These are phyloP conservation scores for Blennius ocellaris DNA, from an alignment of 2,113 vertebrate species.

Conservation along the genomic window DNA sequence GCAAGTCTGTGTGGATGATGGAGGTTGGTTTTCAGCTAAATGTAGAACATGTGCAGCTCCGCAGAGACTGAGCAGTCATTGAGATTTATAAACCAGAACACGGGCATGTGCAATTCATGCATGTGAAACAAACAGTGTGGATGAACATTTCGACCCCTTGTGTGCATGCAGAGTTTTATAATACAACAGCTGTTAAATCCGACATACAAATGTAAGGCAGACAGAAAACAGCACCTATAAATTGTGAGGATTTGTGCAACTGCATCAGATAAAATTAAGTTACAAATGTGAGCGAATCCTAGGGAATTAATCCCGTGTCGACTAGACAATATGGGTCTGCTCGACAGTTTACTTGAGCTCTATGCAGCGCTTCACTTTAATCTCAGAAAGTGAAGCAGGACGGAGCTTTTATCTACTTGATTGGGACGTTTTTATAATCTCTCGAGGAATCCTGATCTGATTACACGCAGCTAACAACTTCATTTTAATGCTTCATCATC, in stretches of 20 bases:
- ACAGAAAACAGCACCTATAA: not conserved
- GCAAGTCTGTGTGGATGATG: too few relatives aligned
- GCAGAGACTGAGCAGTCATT: not conserved
- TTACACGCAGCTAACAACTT: not conserved
- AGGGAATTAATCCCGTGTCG: not conserved
- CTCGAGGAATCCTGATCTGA: constrained; percentile 21
- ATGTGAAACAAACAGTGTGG: not conserved
- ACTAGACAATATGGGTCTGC: not conserved
- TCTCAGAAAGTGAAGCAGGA: constrained; percentile 26
- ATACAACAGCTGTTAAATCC: not conserved
- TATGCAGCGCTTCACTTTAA: constrained; percentile 10
- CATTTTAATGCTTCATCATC: constrained; percentile 7
- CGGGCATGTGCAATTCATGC: not conserved
- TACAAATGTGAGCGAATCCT: not conserved
- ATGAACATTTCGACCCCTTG: not conserved
- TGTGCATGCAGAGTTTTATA: not conserved
- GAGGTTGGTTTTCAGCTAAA: not conserved
- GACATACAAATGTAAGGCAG: not conserved
- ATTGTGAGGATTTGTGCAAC: not conserved
- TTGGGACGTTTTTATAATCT: constrained; percentile 38
- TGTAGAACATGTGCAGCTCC: not conserved
- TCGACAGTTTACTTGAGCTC: constrained; percentile 11
- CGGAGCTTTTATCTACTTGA: constrained; percentile 14
- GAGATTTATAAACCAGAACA: not conserved
- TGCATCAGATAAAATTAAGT: not conserved